A percentile compares a stretch with the other conserved stretches of the same genome.
Conservation (phyloP, 2,888 invertebrate genomes). For the Sarcophaga subvicina region DNA sequence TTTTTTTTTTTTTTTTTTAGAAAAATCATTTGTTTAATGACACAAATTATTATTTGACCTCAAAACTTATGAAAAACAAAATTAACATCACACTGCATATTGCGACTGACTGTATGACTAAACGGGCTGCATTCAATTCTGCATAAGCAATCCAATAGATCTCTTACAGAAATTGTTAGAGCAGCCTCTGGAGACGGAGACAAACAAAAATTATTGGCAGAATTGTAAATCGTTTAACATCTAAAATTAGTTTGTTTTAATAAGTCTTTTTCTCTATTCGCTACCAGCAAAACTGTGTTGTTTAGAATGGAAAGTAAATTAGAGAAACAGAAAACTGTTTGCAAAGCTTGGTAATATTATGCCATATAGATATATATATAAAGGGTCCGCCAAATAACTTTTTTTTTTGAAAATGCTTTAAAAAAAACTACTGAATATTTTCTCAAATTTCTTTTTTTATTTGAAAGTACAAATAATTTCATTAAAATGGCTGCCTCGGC, state of each 20-base stretch:
- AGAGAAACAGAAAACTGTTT: too few relatives aligned
- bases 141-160: background rate
- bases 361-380: too few relatives aligned
- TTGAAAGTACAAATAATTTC: too few relatives aligned
- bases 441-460: too few relatives aligned
- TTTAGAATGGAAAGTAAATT: too few relatives aligned
- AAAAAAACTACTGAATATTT: too few relatives aligned
- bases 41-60: conserved; percentile 69
- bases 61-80: conserved; percentile 52
- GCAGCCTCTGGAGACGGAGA: background rate
- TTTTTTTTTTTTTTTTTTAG: conserved; percentile 37
- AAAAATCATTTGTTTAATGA: conserved; percentile 64
- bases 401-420: too few relatives aligned
- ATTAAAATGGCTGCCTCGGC: too few relatives aligned
- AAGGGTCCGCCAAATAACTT: too few relatives aligned
- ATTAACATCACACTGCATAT: conserved; percentile 10
- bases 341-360: too few relatives aligned
- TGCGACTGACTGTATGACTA: conserved; percentile 48
- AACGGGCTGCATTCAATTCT: conserved; percentile 24
- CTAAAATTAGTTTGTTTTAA: background rate
- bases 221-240: conserved; percentile 21
- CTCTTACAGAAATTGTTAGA: background rate
- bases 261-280: background rate
- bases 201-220: background rate
- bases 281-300: too few relatives aligned